Conservation (phyloP, 2,113 vertebrate genomes). For the Mixornis gularis region DNA sequence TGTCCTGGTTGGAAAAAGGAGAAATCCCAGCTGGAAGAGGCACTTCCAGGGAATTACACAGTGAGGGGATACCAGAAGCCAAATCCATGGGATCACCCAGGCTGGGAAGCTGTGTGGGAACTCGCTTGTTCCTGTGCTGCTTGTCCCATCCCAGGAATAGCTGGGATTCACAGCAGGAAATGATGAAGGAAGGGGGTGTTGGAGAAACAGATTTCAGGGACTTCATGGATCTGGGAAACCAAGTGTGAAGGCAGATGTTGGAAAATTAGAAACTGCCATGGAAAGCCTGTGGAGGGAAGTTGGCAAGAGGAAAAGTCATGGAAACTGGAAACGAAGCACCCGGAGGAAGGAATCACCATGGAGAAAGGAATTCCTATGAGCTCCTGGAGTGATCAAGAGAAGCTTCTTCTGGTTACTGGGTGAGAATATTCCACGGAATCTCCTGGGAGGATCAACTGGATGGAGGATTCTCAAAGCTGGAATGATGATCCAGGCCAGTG, state of each 20-base stretch:
- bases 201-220: not conserved
- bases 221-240: not conserved
- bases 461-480: not conserved
- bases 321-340: not conserved
- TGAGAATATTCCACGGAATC: not conserved
- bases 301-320: not conserved
- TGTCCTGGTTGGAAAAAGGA: not conserved
- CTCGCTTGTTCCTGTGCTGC: rapidly evolving
- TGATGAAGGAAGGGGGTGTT: not conserved
- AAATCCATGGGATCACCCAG: rapidly evolving
- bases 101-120: not conserved
- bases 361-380: not conserved
- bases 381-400: not conserved
- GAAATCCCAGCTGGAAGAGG: not conserved
- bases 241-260: rapidly evolving
- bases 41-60: not conserved
- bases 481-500: rapidly evolving
- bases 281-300: not conserved
- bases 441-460: not conserved
- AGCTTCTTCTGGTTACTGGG: not conserved
- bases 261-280: not conserved
- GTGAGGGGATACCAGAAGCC: not conserved
- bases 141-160: not conserved
- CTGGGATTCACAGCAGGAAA: not conserved
- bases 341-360: not conserved